These are phyloP conservation scores for Stegodyphus dumicola DNA, from an alignment of 1,140 invertebrate species.

Conservation along the genomic window DNA sequence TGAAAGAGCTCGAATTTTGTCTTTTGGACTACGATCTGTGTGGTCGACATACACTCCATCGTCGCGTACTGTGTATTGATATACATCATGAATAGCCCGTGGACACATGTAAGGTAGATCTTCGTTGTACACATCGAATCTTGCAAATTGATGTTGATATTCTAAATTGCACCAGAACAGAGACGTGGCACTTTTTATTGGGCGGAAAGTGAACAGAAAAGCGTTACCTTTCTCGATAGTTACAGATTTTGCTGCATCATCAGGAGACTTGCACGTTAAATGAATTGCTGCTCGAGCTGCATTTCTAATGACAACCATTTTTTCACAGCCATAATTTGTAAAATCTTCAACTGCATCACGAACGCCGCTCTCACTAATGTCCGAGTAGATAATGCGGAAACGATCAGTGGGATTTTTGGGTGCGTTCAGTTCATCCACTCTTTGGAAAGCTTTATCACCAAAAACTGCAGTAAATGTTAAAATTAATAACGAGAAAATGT, in stretches of 20 bases:
- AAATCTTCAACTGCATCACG: slow-evolving; percentile 35
- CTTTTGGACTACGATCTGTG: neutral
- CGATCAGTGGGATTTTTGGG: slow-evolving; percentile 10
- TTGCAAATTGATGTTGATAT: slow-evolving; percentile 33
- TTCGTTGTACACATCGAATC: slow-evolving; percentile 47
- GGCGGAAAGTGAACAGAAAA: slow-evolving; percentile 33
- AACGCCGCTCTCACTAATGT: slow-evolving; percentile 18
- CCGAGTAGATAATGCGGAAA: slow-evolving; percentile 18
- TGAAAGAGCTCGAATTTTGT: slow-evolving; percentile 38
- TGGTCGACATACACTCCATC: slow-evolving; percentile 40
- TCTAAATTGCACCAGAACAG: slow-evolving; percentile 39
- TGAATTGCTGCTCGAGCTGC: neutral
- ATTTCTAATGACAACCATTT: slow-evolving; percentile 42
- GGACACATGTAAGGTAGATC: slow-evolving; percentile 56
- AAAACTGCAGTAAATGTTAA: too few species aligned
- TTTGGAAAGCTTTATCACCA: too few species aligned
- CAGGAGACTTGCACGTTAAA: slow-evolving; percentile 15
- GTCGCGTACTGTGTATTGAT: slow-evolving; percentile 40
- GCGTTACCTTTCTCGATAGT: slow-evolving; percentile 16
- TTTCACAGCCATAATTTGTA: too few species aligned
- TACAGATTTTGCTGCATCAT: slow-evolving; percentile 9
- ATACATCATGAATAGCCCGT: slow-evolving; percentile 8
- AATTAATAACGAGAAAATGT: too few species aligned
- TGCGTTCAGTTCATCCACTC: neutral
- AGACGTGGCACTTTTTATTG: slow-evolving; percentile 8